Evolutionary conservation across 2,888 invertebrate species (phyloP), one percentile per base, ranked within the genome.

Genomic region (Melinaea menophilus): DNA sequence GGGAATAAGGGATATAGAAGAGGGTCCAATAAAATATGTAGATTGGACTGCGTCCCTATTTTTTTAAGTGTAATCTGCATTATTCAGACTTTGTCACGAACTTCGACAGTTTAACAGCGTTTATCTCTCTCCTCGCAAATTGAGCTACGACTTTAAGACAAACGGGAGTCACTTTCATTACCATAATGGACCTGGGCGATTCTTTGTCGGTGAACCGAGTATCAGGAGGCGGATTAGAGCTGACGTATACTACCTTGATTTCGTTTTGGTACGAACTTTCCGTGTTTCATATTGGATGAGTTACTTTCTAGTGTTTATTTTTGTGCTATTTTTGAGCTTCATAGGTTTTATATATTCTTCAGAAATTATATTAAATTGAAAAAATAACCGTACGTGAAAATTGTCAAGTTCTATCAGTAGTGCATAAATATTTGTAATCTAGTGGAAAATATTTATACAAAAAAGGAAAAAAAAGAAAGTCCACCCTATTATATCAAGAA

Each of bases 41-140:
- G 89, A 90, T 90, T 88, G 84, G 86, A 87, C 88, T 87, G 88
- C 81, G 88, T 83, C 82, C 88, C 89, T 90, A 89, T 90, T 90
- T 90, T 90, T 90, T 88, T 86, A 86, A 75, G 84, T 89, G 90
- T 90, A 90, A 90, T 90, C 90, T 90, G 88, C 90, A 90, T 90
- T 90, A 90, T 90, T 90, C 90, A 90, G 89, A 86, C 90, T 88
- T 87, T 86, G 90, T 89, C 89, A 89, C 90, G 89, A 89, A 89
- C 88, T 90, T 90, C 89, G 90, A 90, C 90, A 89, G 90, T 90
- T 90, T 90, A 90, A 89, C 90, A 89, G 88, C 90, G 89, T 90
- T 90, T 90, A 90, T 90, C 90, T 90, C 88, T 86, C 88, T 87
- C 87, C 87, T 90, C 88, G 90, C 90, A 90, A 90, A 90, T 90